Percentiles rank a stretch among this genome's conserved stretches.
These are phyloP conservation scores for Alectura lathami DNA, from an alignment of 2,113 vertebrate genomes.

Conservation along the genomic window DNA sequence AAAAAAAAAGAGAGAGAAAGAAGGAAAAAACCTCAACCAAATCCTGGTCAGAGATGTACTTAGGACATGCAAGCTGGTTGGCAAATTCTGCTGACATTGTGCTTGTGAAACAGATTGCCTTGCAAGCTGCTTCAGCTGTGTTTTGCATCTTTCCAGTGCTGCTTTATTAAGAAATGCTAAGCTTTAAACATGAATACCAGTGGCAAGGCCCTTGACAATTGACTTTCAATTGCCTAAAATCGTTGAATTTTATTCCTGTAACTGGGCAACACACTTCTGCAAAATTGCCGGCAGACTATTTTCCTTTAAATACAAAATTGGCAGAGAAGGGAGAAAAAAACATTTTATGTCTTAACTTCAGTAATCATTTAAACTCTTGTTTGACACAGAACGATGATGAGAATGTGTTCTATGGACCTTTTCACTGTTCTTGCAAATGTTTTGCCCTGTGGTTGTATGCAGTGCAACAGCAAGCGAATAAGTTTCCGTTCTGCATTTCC, in stretches of 20 bases:
- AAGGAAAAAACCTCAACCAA: background rate
- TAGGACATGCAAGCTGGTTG: constrained; percentile 52
- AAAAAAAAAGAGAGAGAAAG: background rate
- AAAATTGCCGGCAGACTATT: background rate
- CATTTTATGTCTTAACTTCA: background rate
- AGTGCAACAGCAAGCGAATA: constrained; percentile 7
- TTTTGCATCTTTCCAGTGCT: constrained; percentile 50
- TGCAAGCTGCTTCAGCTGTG: constrained; percentile 50
- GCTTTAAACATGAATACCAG: constrained; percentile 21
- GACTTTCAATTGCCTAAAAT: background rate
- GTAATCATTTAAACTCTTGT: background rate
- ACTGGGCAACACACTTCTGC: background rate
- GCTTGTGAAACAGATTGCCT: constrained; percentile 64
- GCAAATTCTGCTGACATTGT: constrained; percentile 62
- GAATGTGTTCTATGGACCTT: constrained; percentile 27
- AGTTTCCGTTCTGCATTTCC: constrained; percentile 60
- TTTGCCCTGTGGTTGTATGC: background rate
- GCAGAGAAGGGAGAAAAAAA: background rate
- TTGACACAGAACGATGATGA: background rate
- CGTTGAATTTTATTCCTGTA: background rate
- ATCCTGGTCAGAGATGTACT: constrained; percentile 26
- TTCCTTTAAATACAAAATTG: background rate
- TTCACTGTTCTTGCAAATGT: constrained; percentile 34
- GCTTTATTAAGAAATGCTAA: constrained; percentile 54
- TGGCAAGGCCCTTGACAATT: constrained; percentile 54